Evolutionary conservation across 2,888 invertebrate genomes (phyloP), one percentile per base, ranked within the genome.

Genomic region (Pristionchus mayeri): DNA sequence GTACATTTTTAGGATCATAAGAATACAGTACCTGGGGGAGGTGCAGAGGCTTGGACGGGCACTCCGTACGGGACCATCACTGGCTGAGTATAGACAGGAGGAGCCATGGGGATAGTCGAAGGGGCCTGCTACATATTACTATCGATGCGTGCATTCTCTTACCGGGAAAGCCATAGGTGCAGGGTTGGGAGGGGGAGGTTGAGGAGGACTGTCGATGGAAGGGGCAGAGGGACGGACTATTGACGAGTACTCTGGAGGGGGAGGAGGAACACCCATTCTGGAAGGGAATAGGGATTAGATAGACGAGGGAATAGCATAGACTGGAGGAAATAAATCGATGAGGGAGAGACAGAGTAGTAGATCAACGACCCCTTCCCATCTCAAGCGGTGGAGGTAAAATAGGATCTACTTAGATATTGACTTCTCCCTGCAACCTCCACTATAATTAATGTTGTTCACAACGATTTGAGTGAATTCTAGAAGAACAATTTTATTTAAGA

Each of bases 401-500:
- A n/a, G n/a, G 6, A 27, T 27, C 11, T 27, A 27, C 9, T n/a
- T 54, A 21, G 16, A 16, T 54, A 4, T 63, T 27, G 24, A n/a
- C 27, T 30, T 60, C 60, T 60, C 60, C 7, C 24, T 24, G 6
- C n/a, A 11, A 7, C 60, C n/a, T 60, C 9, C 63, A 13, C 63
- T 63, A n/a, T n/a, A 63, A 21, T 27, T n/a, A 60, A 57, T 24
- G 11, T 21, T 13, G 21, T 11, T n/a, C 7, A 13, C 40, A 40
- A 71, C 13, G 30, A 60, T 30, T 24, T 60, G 30, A 54, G n/a
- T 50, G 54, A 54, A 21, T 71, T 44, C n/a, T 2, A 75, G 40
- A 78, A 78, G 50, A 78, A 78, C 48, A 78, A 48, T 78, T 78
- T 78, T 78, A 78, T 78, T 50, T 27, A 50, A 80, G 80, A 48